These are phyloP conservation scores for Fulmarus glacialis DNA, from an alignment of 2,113 vertebrate genomes.

Conservation along the genomic window DNA sequence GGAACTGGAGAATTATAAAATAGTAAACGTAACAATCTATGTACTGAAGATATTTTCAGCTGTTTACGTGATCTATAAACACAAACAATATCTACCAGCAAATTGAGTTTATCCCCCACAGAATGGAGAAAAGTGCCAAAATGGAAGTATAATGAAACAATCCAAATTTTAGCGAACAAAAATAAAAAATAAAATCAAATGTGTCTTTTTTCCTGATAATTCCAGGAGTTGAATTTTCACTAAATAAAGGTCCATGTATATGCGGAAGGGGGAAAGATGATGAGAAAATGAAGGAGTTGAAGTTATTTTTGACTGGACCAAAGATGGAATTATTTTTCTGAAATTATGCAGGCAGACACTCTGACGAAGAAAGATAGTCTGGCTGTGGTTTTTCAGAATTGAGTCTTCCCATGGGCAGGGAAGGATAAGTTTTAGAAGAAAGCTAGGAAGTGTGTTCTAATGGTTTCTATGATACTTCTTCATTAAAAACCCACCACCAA, in stretches of 20 bases:
- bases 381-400: background rate
- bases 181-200: background rate
- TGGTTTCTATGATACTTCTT: background rate
- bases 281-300: background rate
- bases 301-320: background rate
- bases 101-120: background rate
- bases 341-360: background rate
- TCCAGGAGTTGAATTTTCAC: background rate
- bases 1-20: background rate
- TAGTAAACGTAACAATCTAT: background rate
- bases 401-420: background rate
- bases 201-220: background rate
- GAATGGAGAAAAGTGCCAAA: background rate
- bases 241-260: background rate
- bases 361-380: background rate
- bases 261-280: background rate
- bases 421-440: background rate
- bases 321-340: background rate
- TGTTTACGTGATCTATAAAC: background rate
- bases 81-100: background rate
- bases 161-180: background rate
- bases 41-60: background rate
- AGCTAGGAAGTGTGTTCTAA: background rate
- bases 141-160: background rate
- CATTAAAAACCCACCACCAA: background rate